Evolutionary conservation across 2,113 vertebrate genomes (phyloP).

Genomic region (Polyodon spathula): DNA sequence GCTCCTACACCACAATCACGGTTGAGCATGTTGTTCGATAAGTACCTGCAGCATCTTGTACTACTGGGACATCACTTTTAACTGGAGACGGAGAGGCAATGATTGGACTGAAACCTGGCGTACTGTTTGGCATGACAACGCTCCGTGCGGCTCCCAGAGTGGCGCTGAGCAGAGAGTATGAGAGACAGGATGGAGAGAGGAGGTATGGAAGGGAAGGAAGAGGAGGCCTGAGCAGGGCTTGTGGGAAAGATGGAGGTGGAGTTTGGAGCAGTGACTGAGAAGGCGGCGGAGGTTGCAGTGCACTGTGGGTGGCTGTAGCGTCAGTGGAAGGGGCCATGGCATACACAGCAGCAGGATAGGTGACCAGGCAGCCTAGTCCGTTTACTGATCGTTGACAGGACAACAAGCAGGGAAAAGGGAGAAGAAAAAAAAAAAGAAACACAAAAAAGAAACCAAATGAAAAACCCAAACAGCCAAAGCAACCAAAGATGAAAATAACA

Average conservation of each 20-base stretch:
- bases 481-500: constrained; percentile 68
- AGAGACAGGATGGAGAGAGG: constrained; percentile 95
- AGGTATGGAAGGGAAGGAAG: constrained; percentile 87
- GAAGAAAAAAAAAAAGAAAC: constrained; percentile 49
- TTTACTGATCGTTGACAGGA: constrained; percentile 77
- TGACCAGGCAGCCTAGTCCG: constrained; percentile 83
- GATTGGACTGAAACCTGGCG: constrained; percentile 86
- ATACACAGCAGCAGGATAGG: constrained; percentile 63
- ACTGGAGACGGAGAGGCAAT: constrained; percentile 89
- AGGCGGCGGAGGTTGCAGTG: constrained; percentile 55
- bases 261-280: constrained; percentile 57
- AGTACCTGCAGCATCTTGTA: constrained; percentile 98
- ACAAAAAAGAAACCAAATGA: constrained; percentile 67
- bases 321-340: constrained; percentile 71
- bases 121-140: constrained; percentile 93
- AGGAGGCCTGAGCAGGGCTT: constrained; percentile 79
- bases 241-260: constrained; percentile 73
- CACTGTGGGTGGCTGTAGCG: constrained; percentile 70
- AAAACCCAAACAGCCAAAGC: constrained; percentile 81
- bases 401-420: constrained; percentile 66
- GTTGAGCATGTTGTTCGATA: constrained; percentile 41
- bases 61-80: constrained; percentile 99
- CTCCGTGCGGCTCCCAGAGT: constrained; percentile 91
- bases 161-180: constrained; percentile 97
- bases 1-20: neutral